Evolutionary conservation across 2,113 vertebrate genomes (phyloP).

Genomic region (Phodopus roborovskii): DNA sequence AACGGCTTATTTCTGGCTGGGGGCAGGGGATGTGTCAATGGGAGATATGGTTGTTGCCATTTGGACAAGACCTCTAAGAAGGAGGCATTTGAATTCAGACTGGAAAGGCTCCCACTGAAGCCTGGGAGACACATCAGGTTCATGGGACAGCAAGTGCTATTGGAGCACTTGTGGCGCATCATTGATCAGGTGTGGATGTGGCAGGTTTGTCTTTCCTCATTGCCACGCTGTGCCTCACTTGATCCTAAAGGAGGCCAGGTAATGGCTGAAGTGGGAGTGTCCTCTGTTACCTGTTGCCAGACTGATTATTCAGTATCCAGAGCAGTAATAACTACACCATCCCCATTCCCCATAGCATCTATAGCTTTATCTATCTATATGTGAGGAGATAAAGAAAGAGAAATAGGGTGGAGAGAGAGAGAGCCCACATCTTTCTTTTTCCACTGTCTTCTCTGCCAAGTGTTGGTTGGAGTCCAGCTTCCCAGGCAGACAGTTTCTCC

Average conservation of each 20-base stretch:
- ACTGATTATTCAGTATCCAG: not conserved
- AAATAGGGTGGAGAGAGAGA: not conserved
- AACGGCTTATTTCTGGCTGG: not conserved
- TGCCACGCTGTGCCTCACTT: not conserved
- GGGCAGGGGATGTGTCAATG: not conserved
- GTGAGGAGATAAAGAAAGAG: not conserved
- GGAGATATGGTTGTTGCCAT: no score
- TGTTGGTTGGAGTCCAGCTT: not conserved
- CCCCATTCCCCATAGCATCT: not conserved
- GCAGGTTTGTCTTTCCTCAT: rapidly evolving
- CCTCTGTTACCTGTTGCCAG: not conserved
- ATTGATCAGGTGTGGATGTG: not conserved
- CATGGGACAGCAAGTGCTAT: not conserved
- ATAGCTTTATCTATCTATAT: not conserved
- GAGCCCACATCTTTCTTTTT: not conserved
- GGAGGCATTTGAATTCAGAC: not conserved
- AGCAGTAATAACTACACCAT: not conserved
- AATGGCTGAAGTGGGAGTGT: not conserved
- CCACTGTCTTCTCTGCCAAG: not conserved
- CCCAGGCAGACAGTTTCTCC: not conserved
- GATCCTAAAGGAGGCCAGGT: not conserved
- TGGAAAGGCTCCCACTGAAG: not conserved
- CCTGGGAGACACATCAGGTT: not conserved
- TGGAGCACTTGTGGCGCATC: not conserved
- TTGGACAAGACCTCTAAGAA: not conserved